These are phyloP conservation scores for Gnatocerus cornutus DNA, from an alignment of 2,888 invertebrate genomes.

Conservation along the genomic window DNA sequence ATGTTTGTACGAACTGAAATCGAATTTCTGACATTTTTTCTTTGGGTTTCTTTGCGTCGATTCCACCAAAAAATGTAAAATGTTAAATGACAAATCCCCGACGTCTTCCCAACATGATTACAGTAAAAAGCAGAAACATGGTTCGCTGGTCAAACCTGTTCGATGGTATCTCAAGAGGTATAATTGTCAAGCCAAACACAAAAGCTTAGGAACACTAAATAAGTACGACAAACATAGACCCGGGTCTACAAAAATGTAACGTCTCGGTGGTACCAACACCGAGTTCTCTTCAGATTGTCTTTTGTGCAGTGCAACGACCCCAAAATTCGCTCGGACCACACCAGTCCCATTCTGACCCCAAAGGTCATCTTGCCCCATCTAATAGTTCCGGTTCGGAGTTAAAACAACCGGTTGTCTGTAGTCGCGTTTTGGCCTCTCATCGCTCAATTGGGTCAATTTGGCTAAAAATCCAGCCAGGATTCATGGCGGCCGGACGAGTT, in stretches of 20 bases:
- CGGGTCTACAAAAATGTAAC: background rate
- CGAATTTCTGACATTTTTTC: too few species aligned
- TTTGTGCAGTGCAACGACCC: background rate
- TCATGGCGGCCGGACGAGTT: constrained; percentile 17
- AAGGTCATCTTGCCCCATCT: constrained; percentile 1
- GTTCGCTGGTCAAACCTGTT: constrained; percentile 48
- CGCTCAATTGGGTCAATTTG: background rate
- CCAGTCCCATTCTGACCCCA: constrained; percentile 8
- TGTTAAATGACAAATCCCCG: background rate
- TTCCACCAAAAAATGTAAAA: background rate
- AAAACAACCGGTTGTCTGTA: constrained; percentile 14
- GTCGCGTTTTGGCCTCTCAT: background rate
- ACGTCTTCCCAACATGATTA: constrained; percentile 15
- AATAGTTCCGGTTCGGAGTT: constrained; percentile 22
- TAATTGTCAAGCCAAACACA: constrained; percentile 51
- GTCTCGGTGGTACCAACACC: too few species aligned
- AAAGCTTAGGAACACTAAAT: constrained; percentile 43
- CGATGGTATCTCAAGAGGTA: constrained; percentile 46
- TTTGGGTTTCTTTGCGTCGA: background rate
- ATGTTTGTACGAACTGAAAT: too few species aligned
- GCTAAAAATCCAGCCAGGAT: constrained; percentile 13
- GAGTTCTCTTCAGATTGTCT: too few species aligned
- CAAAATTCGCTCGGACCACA: background rate
- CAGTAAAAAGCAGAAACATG: constrained; percentile 28
- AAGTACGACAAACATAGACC: constrained; percentile 41